phyloP scores from a whole-genome alignment of 1,140 invertebrate genomes.

The Yoshiicerus persimilis region DNA sequence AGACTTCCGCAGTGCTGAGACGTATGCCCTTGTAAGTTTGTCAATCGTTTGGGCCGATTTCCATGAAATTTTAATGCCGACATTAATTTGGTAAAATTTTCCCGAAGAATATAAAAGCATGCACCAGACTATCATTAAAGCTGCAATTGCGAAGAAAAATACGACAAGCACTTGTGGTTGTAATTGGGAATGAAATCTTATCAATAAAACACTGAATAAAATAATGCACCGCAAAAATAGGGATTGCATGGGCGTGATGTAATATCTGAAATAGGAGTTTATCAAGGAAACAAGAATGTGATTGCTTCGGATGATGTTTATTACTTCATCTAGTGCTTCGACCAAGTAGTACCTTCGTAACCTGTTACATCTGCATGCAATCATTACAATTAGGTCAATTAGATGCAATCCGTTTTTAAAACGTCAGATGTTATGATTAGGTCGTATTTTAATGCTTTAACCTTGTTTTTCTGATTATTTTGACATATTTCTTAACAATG shows the following conservation, averaged over 20 bases:
- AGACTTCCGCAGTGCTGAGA: not conserved
- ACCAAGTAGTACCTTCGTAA: not conserved
- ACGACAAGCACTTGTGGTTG: not conserved
- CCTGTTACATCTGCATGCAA: not conserved
- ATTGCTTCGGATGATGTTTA: not conserved
- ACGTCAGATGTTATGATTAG: no score
- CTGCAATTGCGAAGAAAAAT: no score
- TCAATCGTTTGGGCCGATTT: not conserved
- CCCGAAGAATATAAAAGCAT: no score
- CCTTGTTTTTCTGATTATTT: no score
- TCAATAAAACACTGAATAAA: not conserved
- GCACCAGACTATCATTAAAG: no score
- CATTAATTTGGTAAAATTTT: not conserved
- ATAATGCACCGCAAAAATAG: not conserved
- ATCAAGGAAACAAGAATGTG: not conserved
- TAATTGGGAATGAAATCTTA: not conserved
- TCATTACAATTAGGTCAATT: no score
- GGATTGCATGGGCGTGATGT: not conserved
- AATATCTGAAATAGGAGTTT: not conserved
- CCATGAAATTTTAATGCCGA: not conserved
- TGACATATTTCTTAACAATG: no score
- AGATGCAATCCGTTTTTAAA: no score
- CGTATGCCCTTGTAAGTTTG: not conserved
- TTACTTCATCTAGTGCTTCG: not conserved
- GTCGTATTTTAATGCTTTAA: no score